Evolutionary conservation across 2,888 invertebrate species (phyloP).

Genomic region (Caenorhabditis sp.): DNA sequence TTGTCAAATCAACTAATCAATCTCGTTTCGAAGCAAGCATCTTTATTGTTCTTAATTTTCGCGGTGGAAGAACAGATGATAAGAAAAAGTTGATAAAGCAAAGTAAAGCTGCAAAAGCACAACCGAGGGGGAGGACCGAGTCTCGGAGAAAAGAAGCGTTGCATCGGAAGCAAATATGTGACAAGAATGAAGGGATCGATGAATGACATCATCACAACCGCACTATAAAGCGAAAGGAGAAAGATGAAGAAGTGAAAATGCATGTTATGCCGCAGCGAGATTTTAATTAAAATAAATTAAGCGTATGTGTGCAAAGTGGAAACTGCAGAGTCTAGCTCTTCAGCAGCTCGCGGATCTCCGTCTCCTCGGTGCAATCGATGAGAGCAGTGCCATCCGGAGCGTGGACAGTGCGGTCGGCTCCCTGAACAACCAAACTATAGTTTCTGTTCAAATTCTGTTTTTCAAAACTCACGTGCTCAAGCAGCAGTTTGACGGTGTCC

Average conservation of each 20-base stretch:
- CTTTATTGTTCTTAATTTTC: constrained; percentile 36
- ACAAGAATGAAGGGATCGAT: constrained; percentile 37
- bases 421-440: too few relatives aligned
- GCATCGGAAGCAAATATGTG: constrained; percentile 44
- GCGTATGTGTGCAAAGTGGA: neutral
- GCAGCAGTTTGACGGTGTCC: constrained; percentile 89
- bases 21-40: constrained; percentile 25
- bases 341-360: constrained; percentile 58
- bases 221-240: constrained; percentile 30
- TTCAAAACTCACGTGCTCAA: constrained; percentile 86
- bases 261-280: constrained; percentile 32
- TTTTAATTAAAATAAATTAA: constrained; percentile 14
- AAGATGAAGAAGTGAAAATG: constrained; percentile 6
- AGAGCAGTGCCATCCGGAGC: constrained; percentile 64
- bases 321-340: constrained; percentile 8
- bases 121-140: constrained; percentile 26
- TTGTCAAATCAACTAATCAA: constrained; percentile 17
- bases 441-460: neutral
- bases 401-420: constrained; percentile 53
- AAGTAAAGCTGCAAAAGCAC: constrained; percentile 43
- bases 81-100: constrained; percentile 31
- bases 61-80: constrained; percentile 28
- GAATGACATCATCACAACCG: constrained; percentile 37
- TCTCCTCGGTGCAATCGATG: constrained; percentile 60
- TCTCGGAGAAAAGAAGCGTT: neutral